Base-by-base conservation (phyloP, 2,797 vertebrate genomes). In the Acanthis flammea region DNA sequence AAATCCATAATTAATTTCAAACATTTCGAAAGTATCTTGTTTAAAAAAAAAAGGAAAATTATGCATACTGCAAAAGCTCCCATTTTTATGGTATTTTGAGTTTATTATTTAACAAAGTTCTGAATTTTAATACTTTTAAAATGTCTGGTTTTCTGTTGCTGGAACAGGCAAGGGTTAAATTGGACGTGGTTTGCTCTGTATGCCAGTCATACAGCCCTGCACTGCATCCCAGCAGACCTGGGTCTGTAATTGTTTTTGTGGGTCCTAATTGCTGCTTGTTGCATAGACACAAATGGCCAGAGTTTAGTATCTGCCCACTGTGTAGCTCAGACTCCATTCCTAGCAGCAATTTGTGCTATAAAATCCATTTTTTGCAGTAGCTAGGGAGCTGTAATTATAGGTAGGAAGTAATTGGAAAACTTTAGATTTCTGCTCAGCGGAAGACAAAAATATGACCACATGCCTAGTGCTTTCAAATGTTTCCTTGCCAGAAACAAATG, bases 201-300 rank as follows among this genome's bases (percentile, higher is more conserved):
- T 94, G 60, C 92, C 48, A 73, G 77, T 85, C 86, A 95, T 70
- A 58, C 21, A 9, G 48, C 39, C 77, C 51, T 73, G 50, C 9
- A 5, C 60, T 86, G 47, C 42, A 66, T 86, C 84, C 55, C 68
- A 68, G 65, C 60, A 95, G 74, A 91, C 86, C 61, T 82, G 70
- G 45, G 41, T 91, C 51, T 85, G 51, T 78, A 88, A 87, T 81
- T 88, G 90, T 42, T 91, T 86, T 89, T 78, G 44, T 94, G 78
- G 87, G 66, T 87, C 91, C 76, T 95, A 86, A 95, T 86, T 95
- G 79, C 92, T 95, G 77, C 70, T 81, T 88, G 73, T 93, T 95
- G 91, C 88, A 79, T 91, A 77, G 95, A 91, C 72, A 68, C 4
- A 15, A 94, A 74, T 82, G 91, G 68, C 63, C 78, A 25, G 62